Percentiles rank a stretch among this genome's conserved stretches.
Evolutionary conservation across 2,888 invertebrate species (phyloP).

Genomic region (Prosapia bicincta): DNA sequence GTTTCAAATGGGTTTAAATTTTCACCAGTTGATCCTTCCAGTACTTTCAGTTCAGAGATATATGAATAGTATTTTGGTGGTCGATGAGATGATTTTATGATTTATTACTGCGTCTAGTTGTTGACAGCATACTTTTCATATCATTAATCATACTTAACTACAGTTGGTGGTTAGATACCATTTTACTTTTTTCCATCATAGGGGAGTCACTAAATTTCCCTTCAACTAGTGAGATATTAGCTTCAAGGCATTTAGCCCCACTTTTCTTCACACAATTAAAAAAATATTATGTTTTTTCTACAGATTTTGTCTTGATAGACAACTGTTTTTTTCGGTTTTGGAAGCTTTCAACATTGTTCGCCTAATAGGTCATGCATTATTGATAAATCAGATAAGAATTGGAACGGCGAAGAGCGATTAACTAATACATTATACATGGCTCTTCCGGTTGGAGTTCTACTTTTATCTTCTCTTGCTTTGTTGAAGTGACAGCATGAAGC

Average conservation of each 20-base stretch:
- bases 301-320: slow-evolving; percentile 1
- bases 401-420: neutral
- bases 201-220: neutral
- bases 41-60: slow-evolving; percentile 5
- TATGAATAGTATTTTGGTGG: neutral
- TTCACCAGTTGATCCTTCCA: no score
- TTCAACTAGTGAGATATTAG: no score
- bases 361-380: slow-evolving; percentile 7
- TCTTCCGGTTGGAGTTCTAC: neutral
- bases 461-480: slow-evolving; percentile 2
- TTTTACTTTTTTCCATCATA: neutral
- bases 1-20: neutral
- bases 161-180: neutral
- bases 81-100: no score
- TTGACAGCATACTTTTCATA: neutral
- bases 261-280: no score
- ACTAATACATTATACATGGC: slow-evolving; percentile 5
- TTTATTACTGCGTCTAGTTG: neutral
- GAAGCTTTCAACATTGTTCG: neutral
- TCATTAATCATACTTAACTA: slow-evolving; percentile 1
- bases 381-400: slow-evolving; percentile 2
- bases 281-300: neutral
- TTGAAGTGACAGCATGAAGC: neutral
- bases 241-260: no score
- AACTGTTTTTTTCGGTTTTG: slow-evolving; percentile 3